phyloP scores from a whole-genome alignment of 2,888 invertebrate genomes.

The Hesperia comma region DNA sequence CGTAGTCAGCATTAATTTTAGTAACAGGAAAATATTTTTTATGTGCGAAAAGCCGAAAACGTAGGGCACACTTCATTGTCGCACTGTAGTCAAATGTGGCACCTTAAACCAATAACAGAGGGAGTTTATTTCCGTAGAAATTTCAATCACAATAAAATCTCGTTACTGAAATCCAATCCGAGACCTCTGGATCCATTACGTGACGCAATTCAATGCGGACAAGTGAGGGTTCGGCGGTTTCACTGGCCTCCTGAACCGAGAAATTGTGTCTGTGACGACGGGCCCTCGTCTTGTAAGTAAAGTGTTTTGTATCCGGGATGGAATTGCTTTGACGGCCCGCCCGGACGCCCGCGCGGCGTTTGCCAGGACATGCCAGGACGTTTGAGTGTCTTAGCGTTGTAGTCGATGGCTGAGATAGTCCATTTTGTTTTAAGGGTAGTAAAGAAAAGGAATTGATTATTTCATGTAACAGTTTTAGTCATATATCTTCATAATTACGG shows the following conservation, averaged over 20 bases:
- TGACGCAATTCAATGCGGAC: conserved; percentile 6
- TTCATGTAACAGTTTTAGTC: no score
- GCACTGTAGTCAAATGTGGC: background rate
- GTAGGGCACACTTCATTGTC: background rate
- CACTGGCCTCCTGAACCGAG: conserved; percentile 60
- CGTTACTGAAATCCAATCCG: conserved; percentile 11
- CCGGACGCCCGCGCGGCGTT: background rate
- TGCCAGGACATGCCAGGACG: background rate
- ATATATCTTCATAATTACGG: no score
- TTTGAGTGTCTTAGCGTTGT: background rate
- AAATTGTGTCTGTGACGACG: conserved; percentile 64
- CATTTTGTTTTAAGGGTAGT: background rate
- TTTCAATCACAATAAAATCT: conserved; percentile 10
- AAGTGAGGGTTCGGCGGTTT: conserved; percentile 7
- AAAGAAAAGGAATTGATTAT: background rate
- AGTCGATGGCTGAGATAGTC: background rate
- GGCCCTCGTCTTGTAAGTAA: conserved; percentile 67
- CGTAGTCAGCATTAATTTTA: no score
- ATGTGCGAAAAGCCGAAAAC: no score
- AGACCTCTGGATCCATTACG: conserved; percentile 8
- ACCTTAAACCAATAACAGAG: background rate
- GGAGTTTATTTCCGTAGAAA: conserved; percentile 1
- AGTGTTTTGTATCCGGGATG: conserved; percentile 76
- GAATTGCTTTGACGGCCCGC: conserved; percentile 54
- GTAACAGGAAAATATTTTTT: no score